Percentiles rank a stretch among this genome's conserved stretches.
Evolutionary conservation across 2,113 vertebrate species (phyloP).

Genomic region (Cricetomys ansorgei): DNA sequence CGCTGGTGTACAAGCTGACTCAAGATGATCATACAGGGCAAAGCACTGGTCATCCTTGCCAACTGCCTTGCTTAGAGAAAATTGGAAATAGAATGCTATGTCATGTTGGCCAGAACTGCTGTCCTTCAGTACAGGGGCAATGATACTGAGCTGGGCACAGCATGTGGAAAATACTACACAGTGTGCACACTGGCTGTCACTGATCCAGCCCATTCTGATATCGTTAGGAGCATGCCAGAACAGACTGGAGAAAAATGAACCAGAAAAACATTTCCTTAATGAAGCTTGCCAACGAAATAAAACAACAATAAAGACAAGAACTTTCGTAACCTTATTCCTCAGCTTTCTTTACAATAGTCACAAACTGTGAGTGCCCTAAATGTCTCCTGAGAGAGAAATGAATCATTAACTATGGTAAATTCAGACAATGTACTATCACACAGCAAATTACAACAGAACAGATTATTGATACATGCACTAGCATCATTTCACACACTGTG

Average conservation of each 20-base stretch:
- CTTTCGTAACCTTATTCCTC: background rate
- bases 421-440: background rate
- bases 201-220: background rate
- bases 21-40: background rate
- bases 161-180: background rate
- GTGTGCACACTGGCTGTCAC: background rate
- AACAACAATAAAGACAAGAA: background rate
- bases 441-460: background rate
- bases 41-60: background rate
- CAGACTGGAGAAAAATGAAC: background rate
- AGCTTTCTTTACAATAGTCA: background rate
- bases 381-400: background rate
- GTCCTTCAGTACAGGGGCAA: background rate
- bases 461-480: background rate
- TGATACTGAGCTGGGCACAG: background rate
- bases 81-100: background rate
- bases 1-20: background rate
- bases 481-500: background rate
- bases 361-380: too few relatives aligned
- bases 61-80: background rate
- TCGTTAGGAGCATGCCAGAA: background rate
- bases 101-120: background rate
- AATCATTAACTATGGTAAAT: background rate
- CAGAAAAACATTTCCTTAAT: background rate
- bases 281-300: background rate